Percentiles rank a stretch among this genome's conserved stretches.
Evolutionary conservation across 2,888 invertebrate species (phyloP).

Genomic region (Alloplasta piceator): DNA sequence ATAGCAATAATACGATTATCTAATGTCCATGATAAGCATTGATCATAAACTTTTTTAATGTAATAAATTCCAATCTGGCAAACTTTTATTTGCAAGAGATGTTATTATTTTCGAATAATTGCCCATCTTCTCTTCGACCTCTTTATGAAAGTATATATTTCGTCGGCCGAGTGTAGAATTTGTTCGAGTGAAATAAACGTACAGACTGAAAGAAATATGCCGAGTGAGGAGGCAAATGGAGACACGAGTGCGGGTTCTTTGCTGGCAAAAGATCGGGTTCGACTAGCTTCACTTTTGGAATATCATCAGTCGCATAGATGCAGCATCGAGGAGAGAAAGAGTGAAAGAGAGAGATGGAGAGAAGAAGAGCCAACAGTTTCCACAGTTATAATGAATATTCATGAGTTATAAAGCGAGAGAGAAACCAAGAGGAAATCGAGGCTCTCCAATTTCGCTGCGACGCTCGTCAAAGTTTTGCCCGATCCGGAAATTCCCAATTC

Average conservation of each 20-base stretch:
- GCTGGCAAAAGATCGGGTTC: conserved; percentile 44
- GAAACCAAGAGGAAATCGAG: conserved; percentile 61
- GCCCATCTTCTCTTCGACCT: not conserved
- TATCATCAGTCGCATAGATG: conserved; percentile 51
- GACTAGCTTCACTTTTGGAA: conserved; percentile 46
- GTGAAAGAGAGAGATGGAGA: not conserved
- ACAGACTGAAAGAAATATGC: conserved; percentile 1
- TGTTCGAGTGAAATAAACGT: conserved; percentile 22
- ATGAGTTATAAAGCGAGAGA: conserved; percentile 48
- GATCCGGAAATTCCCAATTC: conserved; percentile 45
- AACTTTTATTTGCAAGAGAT: not conserved
- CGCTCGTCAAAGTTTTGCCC: conserved; percentile 20
- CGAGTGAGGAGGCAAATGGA: not conserved
- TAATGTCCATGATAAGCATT: no score
- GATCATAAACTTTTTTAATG: no score
- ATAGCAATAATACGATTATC: not conserved
- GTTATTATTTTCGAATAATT: not conserved
- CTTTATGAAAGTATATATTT: not conserved
- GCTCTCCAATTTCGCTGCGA: conserved; percentile 46
- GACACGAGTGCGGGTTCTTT: conserved; percentile 13
- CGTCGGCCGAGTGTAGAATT: conserved; percentile 9
- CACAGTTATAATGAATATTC: conserved; percentile 60
- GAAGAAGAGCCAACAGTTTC: conserved; percentile 24
- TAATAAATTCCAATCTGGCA: not conserved
- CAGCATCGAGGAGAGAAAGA: conserved; percentile 12